Percentiles rank a stretch among this genome's conserved stretches.
phyloP scores from a whole-genome alignment of 2,113 vertebrate genomes.

The Austrofundulus limnaeus region DNA sequence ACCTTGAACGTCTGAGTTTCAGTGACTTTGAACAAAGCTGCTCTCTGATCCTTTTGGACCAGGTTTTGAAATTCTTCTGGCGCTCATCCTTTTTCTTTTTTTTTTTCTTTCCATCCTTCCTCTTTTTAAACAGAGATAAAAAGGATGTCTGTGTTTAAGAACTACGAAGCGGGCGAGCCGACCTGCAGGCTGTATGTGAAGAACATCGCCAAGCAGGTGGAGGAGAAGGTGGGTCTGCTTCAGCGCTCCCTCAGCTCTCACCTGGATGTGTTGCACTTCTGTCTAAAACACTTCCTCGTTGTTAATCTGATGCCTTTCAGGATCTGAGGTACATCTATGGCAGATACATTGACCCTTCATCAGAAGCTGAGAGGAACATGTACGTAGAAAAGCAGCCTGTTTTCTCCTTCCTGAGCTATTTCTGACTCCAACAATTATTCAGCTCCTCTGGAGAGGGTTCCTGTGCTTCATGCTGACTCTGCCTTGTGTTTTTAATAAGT shows the following conservation, averaged over 20 bases:
- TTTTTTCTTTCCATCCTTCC: background rate
- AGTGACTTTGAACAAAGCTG: constrained; percentile 32
- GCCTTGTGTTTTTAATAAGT: constrained; percentile 63
- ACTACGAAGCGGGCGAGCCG: constrained; percentile 92
- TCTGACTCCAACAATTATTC: constrained; percentile 55
- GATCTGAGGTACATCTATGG: constrained; percentile 97
- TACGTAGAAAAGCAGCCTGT: constrained; percentile 69
- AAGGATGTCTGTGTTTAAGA: constrained; percentile 93
- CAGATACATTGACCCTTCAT: constrained; percentile 89
- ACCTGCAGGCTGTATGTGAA: constrained; percentile 98
- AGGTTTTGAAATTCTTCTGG: too few species aligned
- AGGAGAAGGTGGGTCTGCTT: constrained; percentile 87
- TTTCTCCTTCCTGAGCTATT: constrained; percentile 33
- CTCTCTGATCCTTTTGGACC: constrained; percentile 42
- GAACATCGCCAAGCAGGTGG: constrained; percentile 94
- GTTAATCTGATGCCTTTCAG: constrained; percentile 76
- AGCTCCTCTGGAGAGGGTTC: constrained; percentile 50
- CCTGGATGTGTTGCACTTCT: background rate
- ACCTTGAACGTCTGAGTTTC: constrained; percentile 8
- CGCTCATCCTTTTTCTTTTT: constrained; percentile 22
- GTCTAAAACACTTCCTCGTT: background rate
- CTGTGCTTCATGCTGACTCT: constrained; percentile 65
- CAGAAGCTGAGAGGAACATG: constrained; percentile 93
- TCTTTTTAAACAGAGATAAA: constrained; percentile 87
- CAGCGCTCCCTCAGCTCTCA: constrained; percentile 21